Percentiles rank a stretch among this genome's conserved stretches.
Conservation (phyloP, 1,140 invertebrate genomes). For the Dreissena rostriformis region DNA sequence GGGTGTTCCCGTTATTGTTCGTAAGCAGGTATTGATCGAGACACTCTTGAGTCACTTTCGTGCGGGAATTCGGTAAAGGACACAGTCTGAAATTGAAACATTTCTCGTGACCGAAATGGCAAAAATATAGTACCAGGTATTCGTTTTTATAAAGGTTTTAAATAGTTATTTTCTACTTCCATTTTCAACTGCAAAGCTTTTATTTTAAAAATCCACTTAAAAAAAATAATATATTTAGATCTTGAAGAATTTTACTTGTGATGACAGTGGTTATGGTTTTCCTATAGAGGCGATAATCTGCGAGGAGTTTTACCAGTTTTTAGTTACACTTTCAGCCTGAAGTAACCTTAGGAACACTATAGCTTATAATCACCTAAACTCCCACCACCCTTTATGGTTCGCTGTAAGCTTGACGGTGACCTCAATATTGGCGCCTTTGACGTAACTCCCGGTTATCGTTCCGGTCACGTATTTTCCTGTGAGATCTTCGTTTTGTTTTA, state of each 20-base stretch:
- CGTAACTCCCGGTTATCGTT: conserved; percentile 32
- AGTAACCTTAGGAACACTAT: not conserved
- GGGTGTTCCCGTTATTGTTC: not conserved
- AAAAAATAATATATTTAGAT: too few species aligned
- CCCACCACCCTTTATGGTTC: conserved; percentile 46
- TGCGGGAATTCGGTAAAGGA: not conserved
- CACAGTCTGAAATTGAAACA: conserved; percentile 26
- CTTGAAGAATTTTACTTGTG: not conserved
- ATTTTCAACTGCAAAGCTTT: too few species aligned
- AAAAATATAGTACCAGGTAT: too few species aligned
- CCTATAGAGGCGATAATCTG: not conserved
- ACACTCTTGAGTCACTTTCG: conserved; percentile 20
- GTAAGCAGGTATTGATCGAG: not conserved
- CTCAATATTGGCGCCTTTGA: conserved; percentile 1
- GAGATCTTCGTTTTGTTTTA: conserved; percentile 24
- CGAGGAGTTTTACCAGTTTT: not conserved
- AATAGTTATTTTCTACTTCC: conserved; percentile 4
- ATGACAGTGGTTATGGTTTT: not conserved
- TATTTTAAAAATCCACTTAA: not conserved
- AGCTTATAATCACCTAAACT: conserved; percentile 29
- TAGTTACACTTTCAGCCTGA: not conserved
- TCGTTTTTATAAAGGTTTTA: not conserved
- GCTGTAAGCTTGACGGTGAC: conserved; percentile 12
- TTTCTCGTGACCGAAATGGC: too few species aligned
- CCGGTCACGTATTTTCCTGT: conserved; percentile 28